A percentile compares a stretch with the other conserved stretches of the same genome.
Evolutionary conservation across 2,888 invertebrate species (phyloP).

Genomic region (Helicoverpa assulta): DNA sequence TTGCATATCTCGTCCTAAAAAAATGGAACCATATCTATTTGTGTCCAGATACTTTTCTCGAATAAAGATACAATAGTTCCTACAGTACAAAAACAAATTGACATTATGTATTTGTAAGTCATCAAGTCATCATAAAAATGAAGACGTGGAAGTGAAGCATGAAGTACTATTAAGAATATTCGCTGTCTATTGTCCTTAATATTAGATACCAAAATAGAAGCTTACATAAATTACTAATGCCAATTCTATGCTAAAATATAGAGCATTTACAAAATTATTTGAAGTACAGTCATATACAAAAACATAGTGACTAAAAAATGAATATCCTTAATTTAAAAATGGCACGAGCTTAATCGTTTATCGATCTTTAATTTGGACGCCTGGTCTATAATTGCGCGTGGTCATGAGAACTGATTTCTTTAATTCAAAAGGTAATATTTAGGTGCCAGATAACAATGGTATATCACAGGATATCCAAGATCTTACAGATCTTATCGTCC

Average conservation of each 20-base stretch:
- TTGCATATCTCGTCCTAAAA: too few relatives aligned
- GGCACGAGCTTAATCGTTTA: slow-evolving; percentile 72
- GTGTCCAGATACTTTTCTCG: too few relatives aligned
- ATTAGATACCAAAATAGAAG: slow-evolving; percentile 30
- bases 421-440: background rate
- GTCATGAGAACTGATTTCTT: slow-evolving; percentile 6
- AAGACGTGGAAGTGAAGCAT: slow-evolving; percentile 8
- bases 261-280: slow-evolving; percentile 33
- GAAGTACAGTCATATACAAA: slow-evolving; percentile 30
- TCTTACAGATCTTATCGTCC: slow-evolving; percentile 25
- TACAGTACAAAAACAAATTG: too few relatives aligned
- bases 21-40: too few relatives aligned
- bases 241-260: slow-evolving; percentile 34
- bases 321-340: slow-evolving; percentile 68
- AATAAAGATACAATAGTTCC: too few relatives aligned
- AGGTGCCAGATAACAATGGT: slow-evolving; percentile 35
- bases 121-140: too few relatives aligned
- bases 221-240: slow-evolving; percentile 16
- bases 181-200: slow-evolving; percentile 24
- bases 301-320: slow-evolving; percentile 40
- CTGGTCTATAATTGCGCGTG: slow-evolving; percentile 32
- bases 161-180: slow-evolving; percentile 6
- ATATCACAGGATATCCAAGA: slow-evolving; percentile 53
- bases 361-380: slow-evolving; percentile 65
- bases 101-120: too few relatives aligned